Evolutionary conservation across 92 coral and sea anemone species (phyloP).

Genomic region (Zoanthus sociatus): DNA sequence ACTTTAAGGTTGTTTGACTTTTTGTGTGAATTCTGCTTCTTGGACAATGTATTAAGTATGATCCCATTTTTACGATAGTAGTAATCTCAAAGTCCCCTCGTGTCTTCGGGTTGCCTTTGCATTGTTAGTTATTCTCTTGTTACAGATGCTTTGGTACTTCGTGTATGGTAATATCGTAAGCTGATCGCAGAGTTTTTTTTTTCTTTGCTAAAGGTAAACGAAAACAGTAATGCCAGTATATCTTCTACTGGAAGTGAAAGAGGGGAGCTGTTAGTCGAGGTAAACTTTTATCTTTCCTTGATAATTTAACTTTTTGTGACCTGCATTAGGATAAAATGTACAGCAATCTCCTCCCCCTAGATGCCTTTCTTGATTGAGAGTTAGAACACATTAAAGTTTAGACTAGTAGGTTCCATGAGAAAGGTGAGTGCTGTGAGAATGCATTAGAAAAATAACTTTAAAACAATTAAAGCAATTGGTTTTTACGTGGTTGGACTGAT

Average conservation of each 20-base stretch:
- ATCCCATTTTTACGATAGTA: background rate
- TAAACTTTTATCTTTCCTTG: background rate
- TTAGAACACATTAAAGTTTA: no score
- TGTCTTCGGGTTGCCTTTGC: background rate
- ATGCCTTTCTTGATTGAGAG: no score
- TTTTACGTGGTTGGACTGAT: no score
- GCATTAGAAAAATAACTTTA: no score
- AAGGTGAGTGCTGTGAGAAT: no score
- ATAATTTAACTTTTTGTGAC: background rate
- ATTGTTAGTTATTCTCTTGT: background rate
- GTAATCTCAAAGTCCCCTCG: background rate
- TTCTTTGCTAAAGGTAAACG: conserved; percentile 53
- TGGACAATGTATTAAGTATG: background rate
- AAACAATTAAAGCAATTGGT: no score
- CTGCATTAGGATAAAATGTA: background rate
- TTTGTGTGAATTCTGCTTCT: background rate
- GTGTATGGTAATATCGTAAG: background rate
- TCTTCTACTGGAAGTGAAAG: conserved; percentile 88
- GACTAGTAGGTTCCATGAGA: no score
- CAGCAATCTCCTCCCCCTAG: no score
- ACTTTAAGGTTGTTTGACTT: no score
- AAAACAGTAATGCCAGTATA: conserved; percentile 88
- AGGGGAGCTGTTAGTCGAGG: conserved; percentile 44
- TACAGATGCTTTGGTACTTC: conserved; percentile 2
- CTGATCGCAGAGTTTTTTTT: background rate